These are phyloP conservation scores for Lasioglossum albipes DNA, from an alignment of 1,140 invertebrate species.

Conservation along the genomic window DNA sequence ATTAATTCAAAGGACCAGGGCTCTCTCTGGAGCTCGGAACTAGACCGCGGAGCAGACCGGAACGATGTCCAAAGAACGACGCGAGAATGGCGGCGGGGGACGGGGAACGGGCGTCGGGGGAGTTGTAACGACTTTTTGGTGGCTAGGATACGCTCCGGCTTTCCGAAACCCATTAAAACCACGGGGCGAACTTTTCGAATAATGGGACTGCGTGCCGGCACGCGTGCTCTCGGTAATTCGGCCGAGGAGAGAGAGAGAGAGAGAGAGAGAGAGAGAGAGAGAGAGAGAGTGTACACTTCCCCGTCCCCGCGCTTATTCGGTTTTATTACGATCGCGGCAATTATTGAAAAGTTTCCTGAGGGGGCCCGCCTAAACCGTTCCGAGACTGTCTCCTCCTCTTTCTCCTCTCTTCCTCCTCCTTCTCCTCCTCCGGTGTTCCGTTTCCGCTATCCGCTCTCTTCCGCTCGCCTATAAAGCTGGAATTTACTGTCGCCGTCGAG, in stretches of 20 bases:
- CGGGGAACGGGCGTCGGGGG: slow-evolving; percentile 23
- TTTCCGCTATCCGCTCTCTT: not conserved
- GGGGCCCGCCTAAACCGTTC: slow-evolving; percentile 43
- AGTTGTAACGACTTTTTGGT: slow-evolving; percentile 76
- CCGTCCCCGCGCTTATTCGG: slow-evolving; percentile 64
- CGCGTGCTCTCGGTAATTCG: slow-evolving; percentile 72
- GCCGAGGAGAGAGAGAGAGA: slow-evolving; percentile 13
- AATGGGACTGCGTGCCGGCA: slow-evolving; percentile 65
- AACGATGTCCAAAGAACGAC: slow-evolving; percentile 8
- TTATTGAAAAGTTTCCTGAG: slow-evolving; percentile 74
- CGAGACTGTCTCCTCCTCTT: too few relatives aligned
- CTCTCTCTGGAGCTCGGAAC: not conserved
- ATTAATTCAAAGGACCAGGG: slow-evolving; percentile 68
- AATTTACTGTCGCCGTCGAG: not conserved
- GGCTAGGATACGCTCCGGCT: slow-evolving; percentile 64
- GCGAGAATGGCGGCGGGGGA: slow-evolving; percentile 11
- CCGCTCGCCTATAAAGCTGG: not conserved
- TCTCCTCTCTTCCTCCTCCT: too few relatives aligned
- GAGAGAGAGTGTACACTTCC: too few relatives aligned
- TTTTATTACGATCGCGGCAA: slow-evolving; percentile 72
- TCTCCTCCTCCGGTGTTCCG: too few relatives aligned
- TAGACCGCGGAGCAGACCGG: slow-evolving; percentile 14
- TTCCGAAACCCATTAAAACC: slow-evolving; percentile 75
- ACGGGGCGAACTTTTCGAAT: slow-evolving; percentile 72
- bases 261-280: too few relatives aligned